Evolutionary conservation across 2,888 invertebrate genomes (phyloP).

Genomic region (Habrosyne pyritoides): DNA sequence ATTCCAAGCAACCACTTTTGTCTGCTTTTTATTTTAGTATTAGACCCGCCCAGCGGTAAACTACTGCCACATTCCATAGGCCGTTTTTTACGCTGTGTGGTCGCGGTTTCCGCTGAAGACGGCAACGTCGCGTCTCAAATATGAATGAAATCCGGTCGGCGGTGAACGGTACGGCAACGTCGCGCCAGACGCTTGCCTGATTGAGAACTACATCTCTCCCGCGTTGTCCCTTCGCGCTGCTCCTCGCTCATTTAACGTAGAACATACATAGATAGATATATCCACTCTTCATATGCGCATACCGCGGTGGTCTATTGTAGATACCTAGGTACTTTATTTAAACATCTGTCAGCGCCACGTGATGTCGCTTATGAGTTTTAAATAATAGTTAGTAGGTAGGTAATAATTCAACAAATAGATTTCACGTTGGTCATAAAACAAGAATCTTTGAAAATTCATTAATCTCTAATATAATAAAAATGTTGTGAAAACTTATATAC

Average conservation of each 20-base stretch:
- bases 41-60: slow-evolving; percentile 78
- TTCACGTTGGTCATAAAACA: not conserved
- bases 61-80: slow-evolving; percentile 80
- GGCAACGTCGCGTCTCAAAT: slow-evolving; percentile 82
- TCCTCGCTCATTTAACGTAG: slow-evolving; percentile 37
- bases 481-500: too few species aligned
- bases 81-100: slow-evolving; percentile 82
- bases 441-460: too few species aligned
- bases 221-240: slow-evolving; percentile 58
- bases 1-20: slow-evolving; percentile 66
- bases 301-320: slow-evolving; percentile 49
- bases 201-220: slow-evolving; percentile 80
- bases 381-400: not conserved
- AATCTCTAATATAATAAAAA: too few species aligned
- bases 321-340: slow-evolving; percentile 28
- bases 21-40: slow-evolving; percentile 74
- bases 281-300: slow-evolving; percentile 20
- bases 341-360: not conserved
- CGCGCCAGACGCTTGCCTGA: slow-evolving; percentile 78
- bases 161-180: slow-evolving; percentile 76
- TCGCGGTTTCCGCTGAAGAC: slow-evolving; percentile 82
- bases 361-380: not conserved
- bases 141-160: slow-evolving; percentile 83
- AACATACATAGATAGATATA: slow-evolving; percentile 25
- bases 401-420: not conserved